Base-by-base conservation (phyloP, 2,113 vertebrate species). In the Myrmecobius fasciatus region DNA sequence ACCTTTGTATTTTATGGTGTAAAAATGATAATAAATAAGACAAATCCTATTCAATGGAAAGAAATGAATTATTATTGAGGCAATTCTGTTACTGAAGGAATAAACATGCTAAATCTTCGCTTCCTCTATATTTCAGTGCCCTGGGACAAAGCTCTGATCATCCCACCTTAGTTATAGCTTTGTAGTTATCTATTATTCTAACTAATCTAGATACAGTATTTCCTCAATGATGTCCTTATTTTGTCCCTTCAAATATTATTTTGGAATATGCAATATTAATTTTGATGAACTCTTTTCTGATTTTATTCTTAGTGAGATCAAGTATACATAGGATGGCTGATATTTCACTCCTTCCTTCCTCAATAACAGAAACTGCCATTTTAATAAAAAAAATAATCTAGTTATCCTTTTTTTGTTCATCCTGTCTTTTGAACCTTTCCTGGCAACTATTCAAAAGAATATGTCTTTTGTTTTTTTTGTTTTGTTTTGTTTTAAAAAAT, bases 361-460 rank as follows among this genome's bases (percentile, higher is more conserved):
- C 67, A 83, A 8, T 83, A 43, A 8, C 17, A 83, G 67, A 83
- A 56, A 90, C 24, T 91, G 90, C 3, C 0, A 46, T 94, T 96
- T 96, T 83, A 52, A 90, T 93, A 91, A 91, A 12, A 51, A 51
- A 94, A 92, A 46, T 91, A 92, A 93, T 14, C 46, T 28, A 51
- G 36, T 83, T 25, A 83, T 83, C 17, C 17, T 91, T 89, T 92
- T 47, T 91, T 89, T 25, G 47, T 53, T 25, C 36, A 36, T 95
- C 94, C 51, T 92, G 5, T 91, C 56, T 92, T 96, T 89, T 92
- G 10, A 95, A 95, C 90, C 24, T 75, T 14, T 17, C 67, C 67
- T 5, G 10, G 26, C 90, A 47, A 2, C 26, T 20, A 48, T 67
- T 83, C 60, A 36, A 89, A 14, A 93, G 54, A 91, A 95, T 36